Evolutionary conservation across 2,888 invertebrate genomes (phyloP).

Genomic region (Drosophila anomelani): DNA sequence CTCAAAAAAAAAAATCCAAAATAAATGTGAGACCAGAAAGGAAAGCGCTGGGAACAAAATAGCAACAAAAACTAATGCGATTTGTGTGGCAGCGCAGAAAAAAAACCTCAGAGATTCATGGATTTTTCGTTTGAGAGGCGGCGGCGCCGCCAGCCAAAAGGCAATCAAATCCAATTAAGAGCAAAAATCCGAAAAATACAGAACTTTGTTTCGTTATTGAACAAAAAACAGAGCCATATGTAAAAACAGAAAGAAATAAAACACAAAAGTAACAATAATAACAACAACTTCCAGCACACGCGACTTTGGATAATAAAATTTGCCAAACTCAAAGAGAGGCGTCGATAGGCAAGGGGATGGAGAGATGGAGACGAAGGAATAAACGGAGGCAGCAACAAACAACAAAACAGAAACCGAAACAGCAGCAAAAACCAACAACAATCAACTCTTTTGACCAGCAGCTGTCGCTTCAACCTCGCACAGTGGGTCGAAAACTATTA

Average conservation of each 20-base stretch:
- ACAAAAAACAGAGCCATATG: conserved; percentile 64
- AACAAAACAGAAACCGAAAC: conserved; percentile 37
- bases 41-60: conserved; percentile 68
- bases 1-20: conserved; percentile 47
- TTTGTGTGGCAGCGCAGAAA: conserved; percentile 54
- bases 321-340: conserved; percentile 21
- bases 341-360: conserved; percentile 8
- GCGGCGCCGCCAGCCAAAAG: conserved; percentile 69
- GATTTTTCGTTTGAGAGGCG: conserved; percentile 45
- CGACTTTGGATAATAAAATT: conserved; percentile 50
- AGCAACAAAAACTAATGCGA: conserved; percentile 60
- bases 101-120: conserved; percentile 41
- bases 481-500: conserved; percentile 16
- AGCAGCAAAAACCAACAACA: conserved; percentile 42
- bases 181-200: conserved; percentile 40
- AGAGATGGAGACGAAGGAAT: conserved; percentile 27
- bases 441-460: conserved; percentile 71
- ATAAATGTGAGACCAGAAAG: conserved; percentile 48
- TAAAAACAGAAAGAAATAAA: conserved; percentile 44
- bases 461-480: conserved; percentile 57
- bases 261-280: conserved; percentile 33
- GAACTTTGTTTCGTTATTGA: conserved; percentile 61
- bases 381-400: conserved; percentile 45
- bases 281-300: conserved; percentile 57
- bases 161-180: conserved; percentile 79